These are phyloP conservation scores for Oreochromis spilurus DNA, from an alignment of 2,113 vertebrate genomes.

Conservation along the genomic window DNA sequence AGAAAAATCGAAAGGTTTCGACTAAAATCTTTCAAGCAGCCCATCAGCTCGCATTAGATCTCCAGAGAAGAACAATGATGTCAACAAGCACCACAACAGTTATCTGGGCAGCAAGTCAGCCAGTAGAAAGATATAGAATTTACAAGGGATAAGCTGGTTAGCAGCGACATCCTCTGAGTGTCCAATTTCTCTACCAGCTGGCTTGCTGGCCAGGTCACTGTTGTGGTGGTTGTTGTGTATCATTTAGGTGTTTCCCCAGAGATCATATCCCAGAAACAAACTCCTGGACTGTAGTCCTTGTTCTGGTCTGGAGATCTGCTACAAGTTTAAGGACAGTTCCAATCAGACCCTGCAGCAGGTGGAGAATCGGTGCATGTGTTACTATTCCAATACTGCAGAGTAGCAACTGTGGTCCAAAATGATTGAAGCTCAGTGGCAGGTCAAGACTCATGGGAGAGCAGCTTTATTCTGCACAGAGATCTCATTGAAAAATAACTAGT, in stretches of 20 bases:
- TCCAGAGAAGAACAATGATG: not conserved
- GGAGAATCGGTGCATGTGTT: fast-evolving
- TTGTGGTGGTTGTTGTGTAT: fast-evolving
- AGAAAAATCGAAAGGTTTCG: fast-evolving
- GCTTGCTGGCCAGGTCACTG: fast-evolving
- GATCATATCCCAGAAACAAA: not conserved
- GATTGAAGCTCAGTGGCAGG: not conserved
- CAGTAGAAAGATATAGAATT: fast-evolving
- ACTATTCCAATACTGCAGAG: not conserved
- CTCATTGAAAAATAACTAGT: not conserved
- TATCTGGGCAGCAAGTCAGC: not conserved
- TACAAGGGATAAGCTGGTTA: not conserved
- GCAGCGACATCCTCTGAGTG: not conserved
- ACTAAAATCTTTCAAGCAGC: fast-evolving
- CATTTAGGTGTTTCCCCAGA: fast-evolving
- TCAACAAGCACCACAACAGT: not conserved
- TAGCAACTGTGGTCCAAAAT: not conserved
- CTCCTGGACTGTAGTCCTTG: not conserved
- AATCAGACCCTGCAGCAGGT: not conserved
- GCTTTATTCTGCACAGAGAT: not conserved
- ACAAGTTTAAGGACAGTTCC: fast-evolving
- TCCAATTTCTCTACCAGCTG: not conserved
- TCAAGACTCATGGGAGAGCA: not conserved
- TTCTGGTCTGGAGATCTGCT: fast-evolving
- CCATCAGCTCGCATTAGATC: fast-evolving